These are phyloP conservation scores for Enteromius anoplus DNA, from an alignment of 2,797 vertebrate species.

Conservation along the genomic window DNA sequence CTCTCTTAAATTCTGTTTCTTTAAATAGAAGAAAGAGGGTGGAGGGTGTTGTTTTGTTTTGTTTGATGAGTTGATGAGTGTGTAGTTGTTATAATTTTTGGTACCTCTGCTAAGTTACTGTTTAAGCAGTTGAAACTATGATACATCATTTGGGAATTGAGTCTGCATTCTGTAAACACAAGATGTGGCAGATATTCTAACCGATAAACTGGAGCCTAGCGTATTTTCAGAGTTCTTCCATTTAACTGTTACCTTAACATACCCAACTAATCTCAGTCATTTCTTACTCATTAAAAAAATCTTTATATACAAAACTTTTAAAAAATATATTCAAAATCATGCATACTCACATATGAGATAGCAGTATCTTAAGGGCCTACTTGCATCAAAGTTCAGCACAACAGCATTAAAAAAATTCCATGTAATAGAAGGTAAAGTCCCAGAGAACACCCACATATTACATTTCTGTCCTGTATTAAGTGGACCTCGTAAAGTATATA, in stretches of 20 bases:
- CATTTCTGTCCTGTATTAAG: background rate
- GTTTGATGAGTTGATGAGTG: slow-evolving; percentile 9
- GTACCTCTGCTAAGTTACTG: slow-evolving; percentile 32
- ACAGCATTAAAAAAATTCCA: background rate
- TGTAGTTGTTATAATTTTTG: slow-evolving; percentile 21
- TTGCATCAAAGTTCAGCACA: background rate
- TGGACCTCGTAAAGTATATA: background rate
- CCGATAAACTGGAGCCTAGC: slow-evolving; percentile 41
- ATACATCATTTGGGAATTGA: slow-evolving; percentile 14
- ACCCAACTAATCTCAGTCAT: background rate
- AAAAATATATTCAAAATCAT: background rate
- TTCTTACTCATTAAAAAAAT: background rate
- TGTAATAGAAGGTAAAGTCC: background rate
- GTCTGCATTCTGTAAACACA: slow-evolving; percentile 9
- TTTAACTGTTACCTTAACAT: background rate
- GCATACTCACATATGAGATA: background rate
- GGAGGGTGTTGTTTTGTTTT: slow-evolving; percentile 13
- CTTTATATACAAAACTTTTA: background rate
- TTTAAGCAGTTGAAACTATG: slow-evolving; percentile 34
- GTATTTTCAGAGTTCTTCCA: background rate
- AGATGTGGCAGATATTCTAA: slow-evolving; percentile 21
- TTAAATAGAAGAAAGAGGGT: slow-evolving; percentile 40
- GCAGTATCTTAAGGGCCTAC: background rate
- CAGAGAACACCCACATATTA: background rate
- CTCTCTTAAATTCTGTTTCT: slow-evolving; percentile 34